A percentile compares a stretch with the other conserved stretches of the same genome.
phyloP scores from a whole-genome alignment of 37 sponge, comb jelly and placozoan genomes.

The Bolinopsis microptera region DNA sequence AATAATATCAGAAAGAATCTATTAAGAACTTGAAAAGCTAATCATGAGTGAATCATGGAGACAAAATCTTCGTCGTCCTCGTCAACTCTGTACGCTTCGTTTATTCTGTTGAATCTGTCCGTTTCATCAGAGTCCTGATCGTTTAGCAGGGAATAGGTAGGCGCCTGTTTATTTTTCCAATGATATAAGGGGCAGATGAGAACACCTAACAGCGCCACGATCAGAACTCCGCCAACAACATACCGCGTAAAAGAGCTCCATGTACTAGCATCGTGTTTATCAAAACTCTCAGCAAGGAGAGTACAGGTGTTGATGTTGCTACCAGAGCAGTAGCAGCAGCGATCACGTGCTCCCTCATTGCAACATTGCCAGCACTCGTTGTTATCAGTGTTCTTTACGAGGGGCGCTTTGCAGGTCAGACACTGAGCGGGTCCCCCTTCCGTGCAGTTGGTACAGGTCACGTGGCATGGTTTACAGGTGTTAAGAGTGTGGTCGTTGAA shows the following conservation, averaged over 20 bases:
- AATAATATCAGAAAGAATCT: no score
- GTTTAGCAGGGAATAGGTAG: background rate
- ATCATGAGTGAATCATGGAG: no score
- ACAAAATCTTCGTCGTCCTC: background rate
- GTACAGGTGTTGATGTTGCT: background rate
- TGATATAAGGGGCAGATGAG: background rate
- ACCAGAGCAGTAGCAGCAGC: conserved; percentile 57
- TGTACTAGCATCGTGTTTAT: background rate
- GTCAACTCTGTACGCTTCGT: background rate
- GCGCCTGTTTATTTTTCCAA: background rate
- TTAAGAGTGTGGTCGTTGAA: background rate
- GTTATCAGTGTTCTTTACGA: background rate
- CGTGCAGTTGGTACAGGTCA: conserved; percentile 42
- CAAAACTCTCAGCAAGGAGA: background rate
- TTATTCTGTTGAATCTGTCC: background rate
- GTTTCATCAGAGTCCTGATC: background rate
- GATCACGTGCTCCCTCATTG: background rate
- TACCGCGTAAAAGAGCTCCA: background rate
- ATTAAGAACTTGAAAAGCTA: no score
- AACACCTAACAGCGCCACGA: background rate
- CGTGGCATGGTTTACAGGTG: conserved; percentile 53
- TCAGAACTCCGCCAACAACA: background rate
- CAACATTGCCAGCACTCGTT: conserved; percentile 50
- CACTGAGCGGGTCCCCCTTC: background rate
- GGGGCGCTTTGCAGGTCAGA: conserved; percentile 5